These are phyloP conservation scores for Myotis planiceps DNA, from an alignment of 2,797 vertebrate species.

Conservation along the genomic window DNA sequence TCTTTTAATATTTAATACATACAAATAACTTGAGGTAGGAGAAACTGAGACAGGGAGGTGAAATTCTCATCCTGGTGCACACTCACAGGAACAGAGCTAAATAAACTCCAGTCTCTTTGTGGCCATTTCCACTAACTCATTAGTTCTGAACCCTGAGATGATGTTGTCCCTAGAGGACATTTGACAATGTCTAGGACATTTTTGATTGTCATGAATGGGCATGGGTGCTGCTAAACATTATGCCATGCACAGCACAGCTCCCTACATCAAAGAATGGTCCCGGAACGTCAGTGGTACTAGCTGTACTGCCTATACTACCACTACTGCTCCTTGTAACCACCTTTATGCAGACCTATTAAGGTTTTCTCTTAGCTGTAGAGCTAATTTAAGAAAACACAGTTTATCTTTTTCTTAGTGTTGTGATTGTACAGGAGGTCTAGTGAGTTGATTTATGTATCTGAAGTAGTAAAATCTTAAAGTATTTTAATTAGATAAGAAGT, in stretches of 20 bases:
- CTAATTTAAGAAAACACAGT: background rate
- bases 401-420: background rate
- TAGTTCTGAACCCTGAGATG: background rate
- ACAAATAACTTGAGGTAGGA: background rate
- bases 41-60: background rate
- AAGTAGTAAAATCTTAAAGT: background rate
- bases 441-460: background rate
- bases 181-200: background rate
- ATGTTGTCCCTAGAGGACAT: background rate
- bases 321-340: background rate
- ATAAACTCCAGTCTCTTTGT: background rate
- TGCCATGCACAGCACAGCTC: background rate
- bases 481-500: conserved; percentile 14
- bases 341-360: background rate
- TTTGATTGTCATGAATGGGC: background rate
- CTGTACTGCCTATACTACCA: background rate
- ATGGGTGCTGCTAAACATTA: background rate
- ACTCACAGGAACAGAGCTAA: background rate
- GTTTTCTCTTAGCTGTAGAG: background rate
- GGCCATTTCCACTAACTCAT: background rate
- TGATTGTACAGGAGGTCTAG: background rate
- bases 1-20: background rate
- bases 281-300: background rate
- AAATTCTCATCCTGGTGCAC: background rate
- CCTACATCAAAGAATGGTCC: background rate